Percentiles rank a stretch among this genome's conserved stretches.
These are phyloP conservation scores for Mesoclemmys tuberculata DNA, from an alignment of 2,113 vertebrate species.

Conservation along the genomic window DNA sequence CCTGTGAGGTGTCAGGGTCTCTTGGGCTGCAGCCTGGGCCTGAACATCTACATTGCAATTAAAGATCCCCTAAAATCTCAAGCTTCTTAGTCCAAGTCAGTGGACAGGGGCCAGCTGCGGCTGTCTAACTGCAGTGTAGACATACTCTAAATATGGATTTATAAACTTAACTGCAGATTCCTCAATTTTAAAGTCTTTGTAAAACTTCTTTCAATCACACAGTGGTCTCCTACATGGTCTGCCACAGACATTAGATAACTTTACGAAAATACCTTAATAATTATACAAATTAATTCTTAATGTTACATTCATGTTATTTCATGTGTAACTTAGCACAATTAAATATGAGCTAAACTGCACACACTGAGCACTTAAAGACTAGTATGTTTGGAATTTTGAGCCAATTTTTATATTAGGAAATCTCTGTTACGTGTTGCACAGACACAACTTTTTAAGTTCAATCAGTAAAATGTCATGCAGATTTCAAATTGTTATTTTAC, in stretches of 20 bases:
- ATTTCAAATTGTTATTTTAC: constrained; percentile 48
- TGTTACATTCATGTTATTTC: neutral
- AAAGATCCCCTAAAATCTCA: neutral
- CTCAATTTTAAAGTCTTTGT: neutral
- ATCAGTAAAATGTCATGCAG: constrained; percentile 39
- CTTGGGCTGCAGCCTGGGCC: neutral
- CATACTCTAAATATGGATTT: neutral
- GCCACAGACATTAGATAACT: neutral
- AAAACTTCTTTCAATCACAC: neutral
- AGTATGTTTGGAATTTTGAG: neutral
- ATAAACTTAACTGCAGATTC: neutral
- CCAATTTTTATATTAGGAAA: constrained; percentile 9
- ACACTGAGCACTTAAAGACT: neutral
- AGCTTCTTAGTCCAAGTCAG: neutral
- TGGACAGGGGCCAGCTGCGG: neutral
- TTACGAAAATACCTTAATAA: neutral
- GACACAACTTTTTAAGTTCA: constrained; percentile 7
- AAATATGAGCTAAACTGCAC: neutral
- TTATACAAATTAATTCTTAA: neutral
- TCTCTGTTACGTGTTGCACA: constrained; percentile 2
- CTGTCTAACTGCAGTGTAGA: neutral
- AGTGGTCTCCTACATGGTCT: neutral
- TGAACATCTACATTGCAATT: neutral
- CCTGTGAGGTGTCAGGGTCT: neutral
- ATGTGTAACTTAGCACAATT: neutral